These are phyloP conservation scores for Eugnorisma glareosa DNA, from an alignment of 2,888 invertebrate genomes.

Conservation along the genomic window DNA sequence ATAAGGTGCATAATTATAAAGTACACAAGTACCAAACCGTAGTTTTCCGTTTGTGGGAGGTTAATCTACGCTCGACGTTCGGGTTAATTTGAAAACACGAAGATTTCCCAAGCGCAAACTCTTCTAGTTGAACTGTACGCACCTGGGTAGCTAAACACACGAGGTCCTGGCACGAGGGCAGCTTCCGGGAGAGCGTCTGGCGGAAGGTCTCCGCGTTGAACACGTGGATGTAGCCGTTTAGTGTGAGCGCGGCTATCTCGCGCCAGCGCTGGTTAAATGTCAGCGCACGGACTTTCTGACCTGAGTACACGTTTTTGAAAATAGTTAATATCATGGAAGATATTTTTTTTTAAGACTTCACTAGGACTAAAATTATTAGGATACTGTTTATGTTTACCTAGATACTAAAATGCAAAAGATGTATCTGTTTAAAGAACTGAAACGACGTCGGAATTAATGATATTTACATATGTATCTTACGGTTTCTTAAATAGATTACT, in stretches of 20 bases:
- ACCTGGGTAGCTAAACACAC: conserved; percentile 96
- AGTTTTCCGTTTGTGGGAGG: background rate
- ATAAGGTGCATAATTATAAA: background rate
- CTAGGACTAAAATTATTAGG: background rate
- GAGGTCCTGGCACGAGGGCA: conserved; percentile 97
- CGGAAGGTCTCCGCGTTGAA: conserved; percentile 97
- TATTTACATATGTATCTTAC: background rate
- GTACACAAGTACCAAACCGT: background rate
- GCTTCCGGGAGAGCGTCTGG: conserved; percentile 96
- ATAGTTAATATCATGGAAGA: background rate
- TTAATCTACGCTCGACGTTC: background rate
- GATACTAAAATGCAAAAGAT: background rate
- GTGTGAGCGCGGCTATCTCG: conserved; percentile 97
- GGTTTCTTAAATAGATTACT: background rate
- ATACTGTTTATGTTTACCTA: background rate
- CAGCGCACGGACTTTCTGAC: conserved; percentile 94
- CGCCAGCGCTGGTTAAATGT: conserved; percentile 96
- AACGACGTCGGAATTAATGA: background rate
- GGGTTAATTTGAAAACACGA: background rate
- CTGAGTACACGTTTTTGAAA: conserved; percentile 76
- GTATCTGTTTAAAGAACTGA: background rate
- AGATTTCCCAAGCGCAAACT: background rate
- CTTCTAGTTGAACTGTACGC: background rate
- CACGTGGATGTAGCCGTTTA: conserved; percentile 98
- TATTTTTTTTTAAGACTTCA: background rate